Evolutionary conservation across 2,888 invertebrate species (phyloP).

Genomic region (Choreutis nemorana): DNA sequence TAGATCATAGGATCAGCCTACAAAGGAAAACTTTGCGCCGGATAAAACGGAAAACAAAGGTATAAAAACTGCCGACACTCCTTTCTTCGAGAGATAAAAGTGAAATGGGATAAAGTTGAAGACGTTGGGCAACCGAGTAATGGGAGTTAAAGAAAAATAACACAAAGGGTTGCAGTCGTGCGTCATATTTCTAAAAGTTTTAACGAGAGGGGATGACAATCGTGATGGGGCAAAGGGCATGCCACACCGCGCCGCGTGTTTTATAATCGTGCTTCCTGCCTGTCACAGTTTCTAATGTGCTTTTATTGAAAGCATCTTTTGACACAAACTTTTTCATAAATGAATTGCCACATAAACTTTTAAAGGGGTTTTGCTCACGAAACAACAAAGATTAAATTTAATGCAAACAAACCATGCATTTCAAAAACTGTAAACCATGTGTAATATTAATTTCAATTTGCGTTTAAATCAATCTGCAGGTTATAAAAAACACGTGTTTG

Average conservation of each 20-base stretch:
- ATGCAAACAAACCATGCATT: too few relatives aligned
- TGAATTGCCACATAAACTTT: too few relatives aligned
- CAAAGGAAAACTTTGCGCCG: slow-evolving; percentile 27
- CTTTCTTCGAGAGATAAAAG: slow-evolving; percentile 22
- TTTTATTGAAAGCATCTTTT: too few relatives aligned
- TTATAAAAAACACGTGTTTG: too few relatives aligned
- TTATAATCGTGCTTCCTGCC: slow-evolving; percentile 38
- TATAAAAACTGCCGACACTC: slow-evolving; percentile 20
- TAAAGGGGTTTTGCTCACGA: too few relatives aligned
- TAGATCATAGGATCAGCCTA: slow-evolving; percentile 35
- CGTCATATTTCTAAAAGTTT: slow-evolving; percentile 52
- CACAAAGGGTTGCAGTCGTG: slow-evolving; percentile 47
- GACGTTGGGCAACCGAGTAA: slow-evolving; percentile 29
- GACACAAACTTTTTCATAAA: too few relatives aligned
- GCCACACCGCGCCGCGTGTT: slow-evolving; percentile 46
- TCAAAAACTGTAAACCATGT: too few relatives aligned
- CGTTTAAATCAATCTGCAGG: too few relatives aligned
- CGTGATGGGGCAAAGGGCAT: slow-evolving; percentile 24
- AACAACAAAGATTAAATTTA: too few relatives aligned
- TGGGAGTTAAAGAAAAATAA: slow-evolving; percentile 33
- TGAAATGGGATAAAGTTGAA: slow-evolving; percentile 29
- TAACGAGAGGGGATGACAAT: slow-evolving; percentile 41
- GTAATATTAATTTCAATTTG: too few relatives aligned
- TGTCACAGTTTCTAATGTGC: too few relatives aligned
- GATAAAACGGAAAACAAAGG: slow-evolving; percentile 15